Evolutionary conservation across 2,888 invertebrate species (phyloP), one percentile per base, ranked within the genome.

Genomic region (Lasioglossum lativentre): DNA sequence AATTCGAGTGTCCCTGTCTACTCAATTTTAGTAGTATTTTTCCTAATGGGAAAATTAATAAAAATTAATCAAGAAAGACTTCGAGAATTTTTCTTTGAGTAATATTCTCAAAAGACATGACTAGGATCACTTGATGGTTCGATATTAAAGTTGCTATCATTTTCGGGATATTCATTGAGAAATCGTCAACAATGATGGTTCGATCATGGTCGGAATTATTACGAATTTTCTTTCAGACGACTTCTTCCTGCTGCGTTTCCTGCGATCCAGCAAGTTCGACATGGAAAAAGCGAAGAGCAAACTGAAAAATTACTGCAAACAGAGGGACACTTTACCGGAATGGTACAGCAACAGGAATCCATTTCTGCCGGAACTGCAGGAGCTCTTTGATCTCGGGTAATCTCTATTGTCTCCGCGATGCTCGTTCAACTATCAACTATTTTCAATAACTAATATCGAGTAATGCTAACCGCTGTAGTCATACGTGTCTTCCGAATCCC

Each of bases 291-390:
- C 96, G 2, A 96, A 97, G 91, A 93, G 90, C 75, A 97, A 97
- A 93, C 92, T 97, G 10, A 94, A 92, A 84, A 96, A 96, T 94
- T 97, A 96, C 92, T 96, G 96, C 90, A 94, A 94, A 71, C 96
- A 97, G 95, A 95, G 96, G 80, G 93, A 95, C 0, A 95, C 95
- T 80, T 92, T 96, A 47, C 95, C 96, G 0, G 96, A 97, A 92
- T 97, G 97, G 97, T 97, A 96, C 92, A 83, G 92, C 38, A 95
- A 96, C 88, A 95, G 97, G 83, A 95, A 97, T 95, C 97, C 97
- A 0, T 93, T 94, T 63, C 90, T 96, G 38, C 96, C 96, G 5
- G 96, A 96, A 93, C 93, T 97, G 27, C 96, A 96, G 89, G 96
- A 96, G 83, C 93, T 97, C 14, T 94, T 96, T 0, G 93, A 96